Percentiles rank a stretch among this genome's conserved stretches.
Evolutionary conservation across 2,888 invertebrate genomes (phyloP).

Genomic region (Tineola bisselliella): DNA sequence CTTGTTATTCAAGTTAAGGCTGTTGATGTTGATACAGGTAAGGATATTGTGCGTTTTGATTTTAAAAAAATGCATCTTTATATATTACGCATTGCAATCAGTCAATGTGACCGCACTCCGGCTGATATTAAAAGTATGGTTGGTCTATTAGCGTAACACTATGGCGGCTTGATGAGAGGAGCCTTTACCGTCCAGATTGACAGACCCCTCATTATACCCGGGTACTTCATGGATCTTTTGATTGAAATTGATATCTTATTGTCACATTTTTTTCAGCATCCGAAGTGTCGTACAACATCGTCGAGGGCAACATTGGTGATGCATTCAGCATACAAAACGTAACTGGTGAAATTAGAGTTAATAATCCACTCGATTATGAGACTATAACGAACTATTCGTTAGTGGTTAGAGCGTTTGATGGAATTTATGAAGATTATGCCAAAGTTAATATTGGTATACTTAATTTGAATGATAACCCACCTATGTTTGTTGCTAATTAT

Average conservation of each 20-base stretch:
- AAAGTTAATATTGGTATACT: slow-evolving; percentile 85
- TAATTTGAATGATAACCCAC: slow-evolving; percentile 93
- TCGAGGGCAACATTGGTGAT: slow-evolving; percentile 84
- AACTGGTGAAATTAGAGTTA: slow-evolving; percentile 87
- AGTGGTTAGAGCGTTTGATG: slow-evolving; percentile 86
- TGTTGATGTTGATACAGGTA: slow-evolving; percentile 84
- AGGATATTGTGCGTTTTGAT: slow-evolving; percentile 10
- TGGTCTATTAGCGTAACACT: no score
- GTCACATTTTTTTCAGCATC: slow-evolving; percentile 69
- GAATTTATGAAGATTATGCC: slow-evolving; percentile 83
- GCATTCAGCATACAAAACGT: slow-evolving; percentile 86
- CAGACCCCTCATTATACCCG: no score
- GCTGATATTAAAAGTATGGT: no score
- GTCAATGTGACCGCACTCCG: no score
- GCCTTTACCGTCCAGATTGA: no score
- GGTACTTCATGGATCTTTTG: no score
- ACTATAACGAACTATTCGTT: slow-evolving; percentile 84
- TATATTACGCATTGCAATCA: no score
- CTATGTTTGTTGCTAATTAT: slow-evolving; percentile 80
- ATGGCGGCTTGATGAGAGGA: no score
- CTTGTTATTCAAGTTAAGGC: slow-evolving; percentile 90
- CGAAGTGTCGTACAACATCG: slow-evolving; percentile 86
- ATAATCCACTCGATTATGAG: slow-evolving; percentile 83
- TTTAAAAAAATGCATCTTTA: background rate
- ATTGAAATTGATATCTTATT: no score